Evolutionary conservation across 2,113 vertebrate species (phyloP), one percentile per base, ranked within the genome.

Genomic region (Calcarius ornatus): DNA sequence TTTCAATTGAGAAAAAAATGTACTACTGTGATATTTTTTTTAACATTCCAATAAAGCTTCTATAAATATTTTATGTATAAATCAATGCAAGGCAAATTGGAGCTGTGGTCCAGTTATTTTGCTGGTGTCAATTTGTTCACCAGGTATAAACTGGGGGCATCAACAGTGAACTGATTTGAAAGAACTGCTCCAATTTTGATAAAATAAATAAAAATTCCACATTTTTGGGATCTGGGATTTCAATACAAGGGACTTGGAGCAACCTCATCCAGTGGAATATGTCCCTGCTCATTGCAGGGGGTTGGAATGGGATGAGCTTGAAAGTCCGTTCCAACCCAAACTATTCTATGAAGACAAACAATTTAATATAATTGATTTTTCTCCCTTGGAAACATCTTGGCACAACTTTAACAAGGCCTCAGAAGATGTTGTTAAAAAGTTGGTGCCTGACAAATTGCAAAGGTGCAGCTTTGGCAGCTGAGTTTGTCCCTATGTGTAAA

Each of bases 351-450:
- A 69, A 79, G 56, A 59, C 23, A 50, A 94, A 33, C 70, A 85
- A 69, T 79, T 90, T 53, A 42, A 40, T 40, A 12, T 4, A 85
- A 93, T 69, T 61, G 43, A 85, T 68, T 85, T 68, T 65, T 61
- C 19, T 51, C 35, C 61, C 4, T 53, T 48, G 45, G 43, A 93
- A 82, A 31, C 12, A 38, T 4, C 53, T 94, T 48, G 45, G 66
- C 61, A 28, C 3, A 8, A 11, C 60, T 95, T 90, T 95, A 96
- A 95, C 57, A 53, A 94, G 94, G 92, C 42, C 94, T 93, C 94
- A 31, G 70, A 72, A 79, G 96, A 42, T 79, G 68, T 66, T 76
- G 85, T 85, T 95, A 92, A 90, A 87, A 96, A 93, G 87, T 91
- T 94, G 23, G 35, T 47, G 65, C n/a, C 75, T 82, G 61, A 40